Conservation (phyloP, 2,888 invertebrate genomes). For the Nasonovia ribisnigri region DNA sequence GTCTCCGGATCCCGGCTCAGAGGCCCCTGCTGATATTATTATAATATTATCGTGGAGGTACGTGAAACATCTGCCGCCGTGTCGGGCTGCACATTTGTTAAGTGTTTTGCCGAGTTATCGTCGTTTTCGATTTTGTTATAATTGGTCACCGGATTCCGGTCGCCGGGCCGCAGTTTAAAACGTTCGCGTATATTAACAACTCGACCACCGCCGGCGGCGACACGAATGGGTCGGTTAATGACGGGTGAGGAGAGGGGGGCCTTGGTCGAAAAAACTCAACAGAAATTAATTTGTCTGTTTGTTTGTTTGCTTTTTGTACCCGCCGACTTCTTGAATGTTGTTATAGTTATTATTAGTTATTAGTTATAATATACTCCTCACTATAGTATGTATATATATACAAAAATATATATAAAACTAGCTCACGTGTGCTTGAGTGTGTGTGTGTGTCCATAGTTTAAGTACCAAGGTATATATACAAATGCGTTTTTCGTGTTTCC, state of each 20-base stretch:
- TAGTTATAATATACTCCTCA: neutral
- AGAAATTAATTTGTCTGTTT: slow-evolving; percentile 14
- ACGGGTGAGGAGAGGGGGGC: no score
- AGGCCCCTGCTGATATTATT: neutral
- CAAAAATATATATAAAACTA: neutral
- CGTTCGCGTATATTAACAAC: neutral
- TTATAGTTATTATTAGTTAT: slow-evolving; percentile 14
- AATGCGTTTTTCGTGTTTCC: slow-evolving; percentile 56
- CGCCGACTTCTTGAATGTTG: neutral
- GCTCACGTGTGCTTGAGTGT: neutral
- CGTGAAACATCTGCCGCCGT: neutral
- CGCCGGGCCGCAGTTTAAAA: neutral
- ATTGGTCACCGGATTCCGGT: slow-evolving; percentile 7
- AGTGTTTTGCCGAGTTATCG: neutral
- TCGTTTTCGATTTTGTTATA: slow-evolving; percentile 5
- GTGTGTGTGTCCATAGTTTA: neutral
- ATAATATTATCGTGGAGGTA: neutral
- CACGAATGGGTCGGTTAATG: neutral
- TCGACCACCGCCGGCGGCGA: neutral
- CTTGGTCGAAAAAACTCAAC: neutral
- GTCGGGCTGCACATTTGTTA: neutral
- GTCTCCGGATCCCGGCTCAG: neutral
- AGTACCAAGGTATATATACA: neutral
- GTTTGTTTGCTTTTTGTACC: neutral
- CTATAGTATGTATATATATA: neutral